A percentile compares a stretch with the other conserved stretches of the same genome.
Conservation (phyloP, 2,797 vertebrate species). For the Urocyon cinereoargenteus region DNA sequence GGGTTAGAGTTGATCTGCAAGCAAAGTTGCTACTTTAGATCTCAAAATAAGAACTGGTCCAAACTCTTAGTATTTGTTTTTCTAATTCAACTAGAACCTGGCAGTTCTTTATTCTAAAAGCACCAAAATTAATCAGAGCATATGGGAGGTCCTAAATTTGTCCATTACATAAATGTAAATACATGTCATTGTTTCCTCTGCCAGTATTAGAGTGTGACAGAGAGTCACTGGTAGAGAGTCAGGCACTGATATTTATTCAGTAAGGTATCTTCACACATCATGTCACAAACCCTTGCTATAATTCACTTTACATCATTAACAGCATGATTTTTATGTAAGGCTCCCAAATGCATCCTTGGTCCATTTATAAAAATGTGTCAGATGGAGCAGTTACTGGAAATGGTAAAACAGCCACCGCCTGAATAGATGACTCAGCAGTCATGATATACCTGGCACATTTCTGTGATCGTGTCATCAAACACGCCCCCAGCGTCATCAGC, state of each 20-base stretch:
- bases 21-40: background rate
- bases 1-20: slow-evolving; percentile 3
- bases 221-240: background rate
- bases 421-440: background rate
- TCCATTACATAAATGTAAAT: background rate
- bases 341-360: background rate
- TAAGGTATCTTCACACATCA: background rate
- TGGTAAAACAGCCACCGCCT: background rate
- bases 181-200: slow-evolving; percentile 11
- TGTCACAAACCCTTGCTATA: background rate
- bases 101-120: slow-evolving; percentile 26
- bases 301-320: background rate
- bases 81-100: background rate
- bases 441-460: slow-evolving; percentile 91
- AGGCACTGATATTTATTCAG: background rate
- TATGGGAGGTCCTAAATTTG: background rate
- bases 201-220: background rate
- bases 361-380: background rate
- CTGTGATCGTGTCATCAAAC: slow-evolving; percentile 93
- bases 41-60: slow-evolving; percentile 4
- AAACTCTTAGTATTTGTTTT: background rate
- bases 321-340: background rate
- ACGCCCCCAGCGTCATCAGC: slow-evolving; percentile 93
- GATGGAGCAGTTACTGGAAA: background rate
- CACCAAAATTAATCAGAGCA: background rate